Evolutionary conservation across 2,113 vertebrate genomes (phyloP), one percentile per base, ranked within the genome.

Genomic region (Amia ocellicauda): DNA sequence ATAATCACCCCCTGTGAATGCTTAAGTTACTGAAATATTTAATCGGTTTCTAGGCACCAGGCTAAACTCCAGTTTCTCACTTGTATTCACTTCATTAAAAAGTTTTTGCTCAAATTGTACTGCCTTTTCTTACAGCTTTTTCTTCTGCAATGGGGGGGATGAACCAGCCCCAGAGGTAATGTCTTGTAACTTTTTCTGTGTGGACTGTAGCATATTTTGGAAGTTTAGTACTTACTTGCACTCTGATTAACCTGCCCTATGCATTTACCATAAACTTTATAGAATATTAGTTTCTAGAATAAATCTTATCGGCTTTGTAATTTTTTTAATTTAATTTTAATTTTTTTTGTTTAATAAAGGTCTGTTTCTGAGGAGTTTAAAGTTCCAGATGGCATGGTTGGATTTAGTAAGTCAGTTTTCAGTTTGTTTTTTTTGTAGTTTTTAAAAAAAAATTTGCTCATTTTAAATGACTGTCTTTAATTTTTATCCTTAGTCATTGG

Each of bases 321-420:
- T n/a, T n/a, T n/a, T n/a, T n/a, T n/a, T n/a, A n/a, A n/a, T n/a
- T n/a, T n/a, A 42, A 3, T 11, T n/a, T n/a, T n/a, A n/a, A n/a
- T n/a, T n/a, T n/a, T 51, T 49, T 43, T 27, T 59, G 42, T 2
- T 50, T 26, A 14, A n/a, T 53, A 19, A 56, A 99, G 96, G 76
- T 92, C 97, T 72, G 71, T 89, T 71, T 96, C 96, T 58, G 97
- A 99, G 66, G 97, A 99, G 28, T 98, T 94, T 80, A 99, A 99
- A 80, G 97, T 99, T 83, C 97, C 97, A 22, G 97, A 99, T 80
- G 95, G 97, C 50, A 98, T 99, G 97, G 97, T 99, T 83, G 97
- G 97, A 84, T 99, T 99, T 82, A 99, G 95, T 99, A 91, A 94
- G 96, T 98, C 72, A 4, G 23, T 50, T 58, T 20, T 11, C 31